phyloP scores from a whole-genome alignment of 2,113 vertebrate species.

The Microcebus jonahi region DNA sequence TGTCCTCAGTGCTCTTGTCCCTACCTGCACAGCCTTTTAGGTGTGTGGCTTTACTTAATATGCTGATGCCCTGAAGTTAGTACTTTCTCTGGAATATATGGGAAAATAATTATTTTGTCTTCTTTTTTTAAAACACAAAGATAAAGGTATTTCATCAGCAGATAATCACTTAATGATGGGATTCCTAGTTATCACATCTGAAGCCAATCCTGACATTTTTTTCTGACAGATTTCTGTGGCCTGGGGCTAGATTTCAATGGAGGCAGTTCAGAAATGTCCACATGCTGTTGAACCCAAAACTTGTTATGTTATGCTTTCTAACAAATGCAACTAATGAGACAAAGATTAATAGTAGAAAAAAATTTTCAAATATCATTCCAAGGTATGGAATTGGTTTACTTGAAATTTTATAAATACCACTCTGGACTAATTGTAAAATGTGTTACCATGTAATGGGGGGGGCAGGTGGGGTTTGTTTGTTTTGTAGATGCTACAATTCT shows the following conservation, averaged over 20 bases:
- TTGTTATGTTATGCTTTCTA: neutral
- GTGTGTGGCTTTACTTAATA: neutral
- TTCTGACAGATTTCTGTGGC: neutral
- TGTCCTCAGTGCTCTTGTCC: neutral
- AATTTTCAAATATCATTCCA: neutral
- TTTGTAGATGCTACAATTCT: neutral
- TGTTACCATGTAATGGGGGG: neutral
- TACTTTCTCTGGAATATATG: neutral
- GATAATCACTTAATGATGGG: neutral
- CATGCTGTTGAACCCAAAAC: neutral
- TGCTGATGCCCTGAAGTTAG: neutral
- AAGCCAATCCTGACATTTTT: neutral
- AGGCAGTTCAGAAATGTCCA: conserved; percentile 37
- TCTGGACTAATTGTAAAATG: neutral
- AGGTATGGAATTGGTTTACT: neutral
- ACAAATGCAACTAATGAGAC: neutral
- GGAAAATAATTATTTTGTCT: conserved; percentile 26
- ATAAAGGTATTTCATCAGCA: conserved; percentile 8
- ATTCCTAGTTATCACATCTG: neutral
- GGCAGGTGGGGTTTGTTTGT: neutral
- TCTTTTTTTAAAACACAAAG: neutral
- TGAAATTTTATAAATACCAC: neutral
- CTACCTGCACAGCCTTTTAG: neutral
- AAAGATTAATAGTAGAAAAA: conserved; percentile 14
- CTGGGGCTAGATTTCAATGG: neutral